Base-by-base conservation (phyloP, 2,797 vertebrate genomes). In the Enteromius fasciolatus region DNA sequence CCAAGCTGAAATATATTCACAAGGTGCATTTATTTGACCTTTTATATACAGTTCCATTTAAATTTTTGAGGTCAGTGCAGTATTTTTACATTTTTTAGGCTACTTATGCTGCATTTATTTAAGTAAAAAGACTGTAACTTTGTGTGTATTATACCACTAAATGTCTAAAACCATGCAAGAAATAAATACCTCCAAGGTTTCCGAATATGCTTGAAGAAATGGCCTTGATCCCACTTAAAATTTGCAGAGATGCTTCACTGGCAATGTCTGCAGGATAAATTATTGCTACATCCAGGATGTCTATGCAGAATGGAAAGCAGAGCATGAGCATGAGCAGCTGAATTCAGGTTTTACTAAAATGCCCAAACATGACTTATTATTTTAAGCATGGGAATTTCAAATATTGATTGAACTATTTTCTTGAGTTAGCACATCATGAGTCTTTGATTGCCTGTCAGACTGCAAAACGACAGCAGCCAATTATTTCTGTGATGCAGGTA, bases 181-280 rank as follows among this genome's bases (percentile, higher is more conserved):
- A 63, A 76, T 25, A 15, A 39, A 39, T 86, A 86, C 87, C 86
- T 83, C 78, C 39, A 59, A 81, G 2, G 15, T 78, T 50, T 5
- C 61, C 31, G 12, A 86, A 82, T 52, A 74, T 12, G 48, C 28
- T 15, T 25, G 70, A 54, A 52, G 81, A 48, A 76, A 66, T 36
- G 28, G 17, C 33, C 61, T 57, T 79, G 48, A 48, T 18, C 10
- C 52, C 1, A 66, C 61, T 80, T 79, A 64, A 83, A 72, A 82
- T 59, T 17, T 72, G 44, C 33, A 64, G 78, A 76, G 50, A 50
- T 52, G 79, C 83, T 28, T 80, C 50, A 59, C 76, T 36, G 3
- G 73, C 52, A 23, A 82, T 44, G 44, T 86, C 77, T 31, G 78
- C 57, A 20, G 85, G 84, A 74, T 74, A 36, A 25, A 87, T 18